A percentile compares a stretch with the other conserved stretches of the same genome.
Conservation (phyloP, 2,797 vertebrate genomes). For the Lepilemur ruficaudatus region DNA sequence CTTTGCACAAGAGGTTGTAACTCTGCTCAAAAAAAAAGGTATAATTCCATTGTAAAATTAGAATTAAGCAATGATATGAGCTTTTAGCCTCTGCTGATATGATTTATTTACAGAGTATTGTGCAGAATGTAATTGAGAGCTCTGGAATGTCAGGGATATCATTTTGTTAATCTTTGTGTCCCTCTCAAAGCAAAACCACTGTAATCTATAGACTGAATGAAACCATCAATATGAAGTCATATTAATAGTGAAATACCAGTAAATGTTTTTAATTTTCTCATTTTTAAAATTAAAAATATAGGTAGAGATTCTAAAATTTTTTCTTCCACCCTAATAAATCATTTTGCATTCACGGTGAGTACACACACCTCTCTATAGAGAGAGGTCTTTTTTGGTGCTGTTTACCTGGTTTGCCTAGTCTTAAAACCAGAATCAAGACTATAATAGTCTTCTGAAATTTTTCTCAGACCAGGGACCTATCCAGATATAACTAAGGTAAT, state of each 20-base stretch:
- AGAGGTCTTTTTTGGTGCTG: not conserved
- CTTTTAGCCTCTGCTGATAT: not conserved
- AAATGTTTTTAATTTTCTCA: not conserved
- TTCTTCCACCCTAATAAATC: not conserved
- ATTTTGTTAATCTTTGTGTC: not conserved
- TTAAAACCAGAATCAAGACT: not conserved
- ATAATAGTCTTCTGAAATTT: not conserved
- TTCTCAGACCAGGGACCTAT: not conserved
- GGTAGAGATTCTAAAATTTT: not conserved
- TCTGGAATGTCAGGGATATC: not conserved
- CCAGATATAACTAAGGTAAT: not conserved
- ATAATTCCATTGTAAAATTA: slow-evolving; percentile 19
- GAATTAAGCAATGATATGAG: not conserved
- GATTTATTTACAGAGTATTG: slow-evolving; percentile 13
- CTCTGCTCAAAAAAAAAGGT: not conserved
- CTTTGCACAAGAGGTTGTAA: not conserved
- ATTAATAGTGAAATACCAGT: not conserved
- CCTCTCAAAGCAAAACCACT: not conserved
- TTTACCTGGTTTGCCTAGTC: not conserved
- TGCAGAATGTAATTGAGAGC: not conserved
- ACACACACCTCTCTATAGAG: not conserved
- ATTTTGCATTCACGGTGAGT: not conserved
- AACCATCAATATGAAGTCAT: not conserved
- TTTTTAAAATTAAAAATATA: not conserved
- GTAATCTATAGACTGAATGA: not conserved